Conservation (phyloP, 2,888 invertebrate genomes). For the Minunthozetes semirufus region DNA sequence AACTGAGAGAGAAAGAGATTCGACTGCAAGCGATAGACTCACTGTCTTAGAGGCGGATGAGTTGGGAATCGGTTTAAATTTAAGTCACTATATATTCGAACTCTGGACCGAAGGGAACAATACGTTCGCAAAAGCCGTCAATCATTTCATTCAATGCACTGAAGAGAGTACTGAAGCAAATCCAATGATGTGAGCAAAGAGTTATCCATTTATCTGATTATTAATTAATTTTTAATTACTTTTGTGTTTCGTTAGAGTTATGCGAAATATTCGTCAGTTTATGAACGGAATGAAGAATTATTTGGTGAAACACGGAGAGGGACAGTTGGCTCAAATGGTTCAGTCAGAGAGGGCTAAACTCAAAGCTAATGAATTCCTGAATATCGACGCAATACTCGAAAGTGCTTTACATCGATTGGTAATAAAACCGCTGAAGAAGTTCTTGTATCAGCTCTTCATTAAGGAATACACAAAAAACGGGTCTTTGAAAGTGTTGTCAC, state of each 20-base stretch:
- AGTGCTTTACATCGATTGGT: constrained; percentile 87
- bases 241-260: constrained; percentile 14
- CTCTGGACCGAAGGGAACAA: constrained; percentile 76
- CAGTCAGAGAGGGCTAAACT: constrained; percentile 75
- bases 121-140: constrained; percentile 83
- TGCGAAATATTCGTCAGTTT: constrained; percentile 68
- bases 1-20: background rate
- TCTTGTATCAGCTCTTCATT: constrained; percentile 71
- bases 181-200: constrained; percentile 60
- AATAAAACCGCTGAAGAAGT: constrained; percentile 72
- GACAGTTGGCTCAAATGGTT: constrained; percentile 82
- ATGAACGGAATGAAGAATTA: constrained; percentile 99
- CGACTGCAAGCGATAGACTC: constrained; percentile 20
- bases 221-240: constrained; percentile 17
- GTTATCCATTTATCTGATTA: background rate
- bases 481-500: constrained; percentile 48
- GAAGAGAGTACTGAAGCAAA: constrained; percentile 78
- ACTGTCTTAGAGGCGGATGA: constrained; percentile 5
- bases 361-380: constrained; percentile 82
- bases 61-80: constrained; percentile 40
- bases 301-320: constrained; percentile 88
- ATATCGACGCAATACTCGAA: constrained; percentile 89
- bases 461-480: constrained; percentile 49
- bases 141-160: constrained; percentile 87
- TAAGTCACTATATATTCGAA: constrained; percentile 43